phyloP scores from a whole-genome alignment of 2,113 vertebrate genomes.

The Gavia stellata region DNA sequence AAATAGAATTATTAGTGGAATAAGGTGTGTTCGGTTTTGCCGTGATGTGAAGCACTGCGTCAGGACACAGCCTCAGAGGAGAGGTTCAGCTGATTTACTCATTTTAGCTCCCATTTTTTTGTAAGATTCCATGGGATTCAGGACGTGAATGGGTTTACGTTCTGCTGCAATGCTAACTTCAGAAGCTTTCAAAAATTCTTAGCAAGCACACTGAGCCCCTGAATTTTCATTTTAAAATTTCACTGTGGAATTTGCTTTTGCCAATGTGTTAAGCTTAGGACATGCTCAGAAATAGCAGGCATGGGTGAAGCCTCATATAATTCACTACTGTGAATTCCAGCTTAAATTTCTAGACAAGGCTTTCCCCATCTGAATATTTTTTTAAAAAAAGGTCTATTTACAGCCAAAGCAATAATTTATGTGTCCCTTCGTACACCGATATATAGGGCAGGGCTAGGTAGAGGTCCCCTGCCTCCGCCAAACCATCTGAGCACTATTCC shows the following conservation, averaged over 20 bases:
- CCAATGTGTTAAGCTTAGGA: background rate
- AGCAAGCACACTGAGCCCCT: background rate
- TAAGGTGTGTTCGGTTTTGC: background rate
- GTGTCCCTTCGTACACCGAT: background rate
- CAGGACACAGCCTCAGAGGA: background rate
- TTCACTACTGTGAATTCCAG: background rate
- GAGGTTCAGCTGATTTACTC: background rate
- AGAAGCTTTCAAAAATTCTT: background rate
- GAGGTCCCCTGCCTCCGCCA: background rate
- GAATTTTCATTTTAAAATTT: background rate
- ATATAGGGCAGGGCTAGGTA: background rate
- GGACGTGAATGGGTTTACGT: background rate
- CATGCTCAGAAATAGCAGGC: background rate
- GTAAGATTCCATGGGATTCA: background rate
- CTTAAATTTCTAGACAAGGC: background rate
- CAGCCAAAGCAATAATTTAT: background rate
- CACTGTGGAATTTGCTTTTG: background rate
- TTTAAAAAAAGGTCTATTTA: background rate
- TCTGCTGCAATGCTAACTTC: background rate
- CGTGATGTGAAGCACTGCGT: background rate
- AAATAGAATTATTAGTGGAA: slow-evolving; percentile 54
- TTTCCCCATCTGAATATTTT: background rate
- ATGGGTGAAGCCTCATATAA: background rate
- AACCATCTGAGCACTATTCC: background rate
- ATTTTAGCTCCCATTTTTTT: background rate